These are phyloP conservation scores for Sturnira hondurensis DNA, from an alignment of 2,113 vertebrate species.

Conservation along the genomic window DNA sequence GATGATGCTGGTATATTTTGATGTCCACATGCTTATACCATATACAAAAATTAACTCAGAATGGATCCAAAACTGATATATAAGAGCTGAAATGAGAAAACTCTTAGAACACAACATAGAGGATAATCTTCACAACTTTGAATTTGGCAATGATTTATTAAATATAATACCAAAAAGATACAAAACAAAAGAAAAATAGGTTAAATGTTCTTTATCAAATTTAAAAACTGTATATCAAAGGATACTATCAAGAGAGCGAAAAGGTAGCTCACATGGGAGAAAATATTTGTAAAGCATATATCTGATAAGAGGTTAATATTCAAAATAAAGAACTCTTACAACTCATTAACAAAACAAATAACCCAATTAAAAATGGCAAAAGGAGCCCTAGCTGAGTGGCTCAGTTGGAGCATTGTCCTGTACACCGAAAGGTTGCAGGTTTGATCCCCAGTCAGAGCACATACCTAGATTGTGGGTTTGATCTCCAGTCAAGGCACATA, in stretches of 20 bases:
- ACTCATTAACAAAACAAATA: not conserved
- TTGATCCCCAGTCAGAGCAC: no score
- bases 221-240: not conserved
- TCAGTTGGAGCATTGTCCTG: no score
- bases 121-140: not conserved
- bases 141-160: not conserved
- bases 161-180: not conserved
- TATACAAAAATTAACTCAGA: no score
- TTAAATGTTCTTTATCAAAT: not conserved
- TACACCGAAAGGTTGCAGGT: no score
- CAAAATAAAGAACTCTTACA: not conserved
- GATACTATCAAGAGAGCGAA: not conserved
- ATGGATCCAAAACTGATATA: not conserved
- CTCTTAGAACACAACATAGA: not conserved
- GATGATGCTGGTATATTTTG: no score
- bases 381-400: no score
- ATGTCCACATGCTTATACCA: no score
- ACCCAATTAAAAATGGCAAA: not conserved
- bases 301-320: not conserved
- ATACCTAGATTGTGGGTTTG: no score
- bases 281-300: no score
- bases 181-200: not conserved
- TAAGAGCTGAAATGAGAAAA: not conserved
- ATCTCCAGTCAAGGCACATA: no score
- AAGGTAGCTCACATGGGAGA: no score